These are phyloP conservation scores for Papilio elwesi DNA, from an alignment of 2,888 invertebrate genomes.

Conservation along the genomic window DNA sequence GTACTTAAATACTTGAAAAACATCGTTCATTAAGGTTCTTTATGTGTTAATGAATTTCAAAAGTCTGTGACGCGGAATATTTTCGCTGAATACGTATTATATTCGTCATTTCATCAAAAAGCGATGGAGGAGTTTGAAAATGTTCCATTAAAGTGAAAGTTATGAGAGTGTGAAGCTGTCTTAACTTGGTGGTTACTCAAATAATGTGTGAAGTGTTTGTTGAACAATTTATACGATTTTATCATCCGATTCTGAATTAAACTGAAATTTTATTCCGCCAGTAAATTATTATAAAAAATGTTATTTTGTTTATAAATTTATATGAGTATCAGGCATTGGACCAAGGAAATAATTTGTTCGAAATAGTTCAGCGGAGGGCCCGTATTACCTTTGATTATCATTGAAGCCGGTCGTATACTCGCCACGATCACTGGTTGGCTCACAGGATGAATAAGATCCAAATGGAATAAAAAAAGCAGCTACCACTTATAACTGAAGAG, in stretches of 20 bases:
- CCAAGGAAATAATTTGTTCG: not conserved
- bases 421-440: not conserved
- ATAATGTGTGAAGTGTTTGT: not conserved
- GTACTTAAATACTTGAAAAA: slow-evolving; percentile 27
- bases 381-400: not conserved
- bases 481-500: too few relatives aligned
- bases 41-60: slow-evolving; percentile 6
- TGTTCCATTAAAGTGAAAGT: slow-evolving; percentile 16
- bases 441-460: not conserved
- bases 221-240: not conserved
- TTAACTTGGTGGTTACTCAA: slow-evolving; percentile 15
- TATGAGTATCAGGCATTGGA: too few relatives aligned
- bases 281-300: not conserved
- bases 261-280: not conserved
- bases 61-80: not conserved
- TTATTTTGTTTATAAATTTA: too few relatives aligned
- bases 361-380: not conserved
- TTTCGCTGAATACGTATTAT: slow-evolving; percentile 11
- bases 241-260: not conserved
- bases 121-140: slow-evolving; percentile 6
- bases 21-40: slow-evolving; percentile 14
- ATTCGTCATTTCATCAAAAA: slow-evolving; percentile 21
- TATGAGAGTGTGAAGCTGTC: not conserved
- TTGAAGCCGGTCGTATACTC: not conserved
- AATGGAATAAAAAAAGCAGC: not conserved